phyloP scores from a whole-genome alignment of 2,113 vertebrate genomes.

The Emydocephalus ijimae region DNA sequence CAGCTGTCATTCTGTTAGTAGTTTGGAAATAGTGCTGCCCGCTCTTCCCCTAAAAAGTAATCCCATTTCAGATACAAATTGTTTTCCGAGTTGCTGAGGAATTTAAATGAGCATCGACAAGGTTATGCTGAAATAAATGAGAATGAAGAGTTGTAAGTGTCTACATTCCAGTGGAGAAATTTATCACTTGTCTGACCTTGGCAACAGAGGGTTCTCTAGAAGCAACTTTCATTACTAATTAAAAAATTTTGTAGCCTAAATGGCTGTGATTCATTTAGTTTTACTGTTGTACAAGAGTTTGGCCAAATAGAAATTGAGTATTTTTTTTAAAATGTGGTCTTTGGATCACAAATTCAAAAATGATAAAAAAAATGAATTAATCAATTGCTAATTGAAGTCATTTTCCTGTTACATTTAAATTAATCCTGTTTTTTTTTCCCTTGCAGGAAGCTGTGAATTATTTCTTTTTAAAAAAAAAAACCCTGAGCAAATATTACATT shows the following conservation, averaged over 20 bases:
- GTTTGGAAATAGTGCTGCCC: not conserved
- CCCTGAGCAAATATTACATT: not conserved
- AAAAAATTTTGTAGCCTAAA: not conserved
- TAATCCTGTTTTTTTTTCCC: not conserved
- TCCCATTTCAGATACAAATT: conserved; percentile 41
- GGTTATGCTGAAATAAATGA: conserved; percentile 35
- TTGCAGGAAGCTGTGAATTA: not conserved
- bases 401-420: not conserved
- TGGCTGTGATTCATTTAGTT: not conserved
- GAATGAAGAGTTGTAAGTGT: not conserved
- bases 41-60: conserved; percentile 21
- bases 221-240: not conserved
- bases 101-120: conserved; percentile 38
- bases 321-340: not conserved
- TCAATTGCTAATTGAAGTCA: not conserved
- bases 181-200: not conserved
- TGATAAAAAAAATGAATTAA: not conserved
- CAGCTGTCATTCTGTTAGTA: not conserved
- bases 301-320: not conserved
- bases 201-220: not conserved
- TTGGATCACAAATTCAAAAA: not conserved
- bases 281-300: not conserved
- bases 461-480: not conserved
- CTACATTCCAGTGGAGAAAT: not conserved
- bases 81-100: conserved; percentile 11